phyloP scores from a whole-genome alignment of 2,888 invertebrate species.

The Creontiades dilutus region DNA sequence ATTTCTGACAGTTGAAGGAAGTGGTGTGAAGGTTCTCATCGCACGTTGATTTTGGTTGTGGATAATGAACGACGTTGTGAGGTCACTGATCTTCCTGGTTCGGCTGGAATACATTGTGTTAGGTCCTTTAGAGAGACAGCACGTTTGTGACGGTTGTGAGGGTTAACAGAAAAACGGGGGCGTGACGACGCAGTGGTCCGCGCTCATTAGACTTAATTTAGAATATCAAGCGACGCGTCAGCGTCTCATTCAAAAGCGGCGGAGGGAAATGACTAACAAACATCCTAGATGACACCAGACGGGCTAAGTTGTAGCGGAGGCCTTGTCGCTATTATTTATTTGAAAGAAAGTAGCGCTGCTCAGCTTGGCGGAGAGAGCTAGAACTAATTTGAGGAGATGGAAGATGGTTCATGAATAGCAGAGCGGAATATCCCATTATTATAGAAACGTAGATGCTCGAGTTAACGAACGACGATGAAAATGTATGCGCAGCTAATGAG shows the following conservation, averaged over 20 bases:
- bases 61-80: neutral
- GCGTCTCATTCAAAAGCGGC: neutral
- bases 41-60: neutral
- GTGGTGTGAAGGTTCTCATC: too few species aligned
- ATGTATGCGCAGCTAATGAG: conserved; percentile 7
- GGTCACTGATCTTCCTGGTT: conserved; percentile 28
- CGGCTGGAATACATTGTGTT: neutral
- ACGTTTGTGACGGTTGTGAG: conserved; percentile 12
- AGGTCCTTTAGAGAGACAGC: conserved; percentile 5
- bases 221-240: neutral
- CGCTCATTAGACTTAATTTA: conserved; percentile 14
- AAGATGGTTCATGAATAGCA: conserved; percentile 3
- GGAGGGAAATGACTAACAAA: conserved; percentile 10
- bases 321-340: neutral
- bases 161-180: conserved; percentile 6
- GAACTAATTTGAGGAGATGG: neutral
- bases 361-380: too few species aligned
- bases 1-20: too few species aligned
- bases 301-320: neutral
- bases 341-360: too few species aligned
- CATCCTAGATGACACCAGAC: neutral
- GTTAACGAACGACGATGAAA: conserved; percentile 30
- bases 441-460: conserved; percentile 21
- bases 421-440: conserved; percentile 29
- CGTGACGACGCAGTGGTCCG: conserved; percentile 6